These are phyloP conservation scores for Poecile montanus DNA, from an alignment of 2,797 vertebrate species.

Conservation along the genomic window DNA sequence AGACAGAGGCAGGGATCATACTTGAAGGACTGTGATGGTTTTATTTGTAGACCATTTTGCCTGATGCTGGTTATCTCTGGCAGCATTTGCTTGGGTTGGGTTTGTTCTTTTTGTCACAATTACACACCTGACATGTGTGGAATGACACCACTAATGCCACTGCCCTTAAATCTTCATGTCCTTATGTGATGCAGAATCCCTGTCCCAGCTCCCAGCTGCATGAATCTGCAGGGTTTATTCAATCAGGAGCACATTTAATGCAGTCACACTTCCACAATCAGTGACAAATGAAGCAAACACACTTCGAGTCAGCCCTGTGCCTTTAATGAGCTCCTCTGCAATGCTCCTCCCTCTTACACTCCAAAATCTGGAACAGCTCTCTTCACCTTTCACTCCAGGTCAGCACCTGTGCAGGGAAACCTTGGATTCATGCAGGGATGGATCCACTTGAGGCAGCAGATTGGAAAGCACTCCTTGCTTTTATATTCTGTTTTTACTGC, in stretches of 20 bases:
- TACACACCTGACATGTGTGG: not conserved
- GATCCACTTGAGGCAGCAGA: not conserved
- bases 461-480: not conserved
- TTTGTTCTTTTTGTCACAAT: not conserved
- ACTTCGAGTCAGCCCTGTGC: not conserved
- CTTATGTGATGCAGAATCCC: not conserved
- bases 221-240: not conserved
- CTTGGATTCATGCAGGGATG: not conserved
- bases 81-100: slow-evolving; percentile 1
- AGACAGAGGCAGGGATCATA: not conserved
- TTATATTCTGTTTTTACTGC: accelerated
- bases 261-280: not conserved
- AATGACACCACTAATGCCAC: not conserved
- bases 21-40: not conserved
- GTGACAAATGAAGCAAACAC: not conserved
- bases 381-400: not conserved
- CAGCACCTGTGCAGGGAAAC: not conserved
- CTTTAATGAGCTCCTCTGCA: not conserved
- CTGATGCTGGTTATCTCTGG: not conserved
- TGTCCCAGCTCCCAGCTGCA: not conserved
- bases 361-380: not conserved
- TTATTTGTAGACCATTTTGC: slow-evolving; percentile 13
- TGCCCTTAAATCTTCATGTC: not conserved
- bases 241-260: not conserved
- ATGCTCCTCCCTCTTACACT: too few species aligned